Evolutionary conservation across 2,113 vertebrate species (phyloP).

Genomic region (human (Homo sapiens)): GRCh38 chr20:61819501-61820000

Average conservation of each 20-base stretch:
- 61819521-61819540: slow-evolving; percentile 52
- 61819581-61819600: slow-evolving; percentile 69
- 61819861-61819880: neutral
- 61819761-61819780: slow-evolving; percentile 31
- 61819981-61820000: neutral
- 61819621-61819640: slow-evolving; percentile 66
- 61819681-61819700: slow-evolving; percentile 73
- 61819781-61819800: slow-evolving; percentile 57
- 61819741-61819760: slow-evolving; percentile 63
- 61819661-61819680: slow-evolving; percentile 78
- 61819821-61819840: neutral
- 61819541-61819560: slow-evolving; percentile 43
- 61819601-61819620: neutral
- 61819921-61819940: neutral
- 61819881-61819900: neutral
- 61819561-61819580: neutral
- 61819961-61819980: neutral
- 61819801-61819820: slow-evolving; percentile 33
- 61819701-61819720: slow-evolving; percentile 68
- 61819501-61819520: slow-evolving; percentile 38
- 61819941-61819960: neutral
- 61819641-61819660: slow-evolving; percentile 54
- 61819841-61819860: slow-evolving; percentile 49
- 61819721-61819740: slow-evolving; percentile 75
- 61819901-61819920: neutral